These are phyloP conservation scores for Takifugu bimaculatus DNA, from an alignment of 2,113 vertebrate species.

Conservation along the genomic window DNA sequence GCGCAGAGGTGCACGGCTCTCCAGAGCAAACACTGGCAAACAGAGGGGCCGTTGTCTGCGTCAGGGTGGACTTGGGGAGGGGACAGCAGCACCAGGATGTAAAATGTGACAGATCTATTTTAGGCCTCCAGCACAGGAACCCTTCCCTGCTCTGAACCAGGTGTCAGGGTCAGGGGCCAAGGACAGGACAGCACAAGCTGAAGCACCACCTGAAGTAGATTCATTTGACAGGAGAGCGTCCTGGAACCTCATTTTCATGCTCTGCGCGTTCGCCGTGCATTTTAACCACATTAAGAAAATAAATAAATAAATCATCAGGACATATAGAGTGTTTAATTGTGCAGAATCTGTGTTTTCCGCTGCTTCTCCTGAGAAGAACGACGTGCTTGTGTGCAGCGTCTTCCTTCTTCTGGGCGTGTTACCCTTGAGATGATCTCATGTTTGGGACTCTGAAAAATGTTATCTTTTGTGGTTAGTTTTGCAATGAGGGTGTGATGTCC, in stretches of 20 bases:
- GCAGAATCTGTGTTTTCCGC: not conserved
- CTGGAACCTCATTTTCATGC: constrained; percentile 35
- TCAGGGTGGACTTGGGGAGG: constrained; percentile 50
- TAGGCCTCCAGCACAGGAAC: constrained; percentile 37
- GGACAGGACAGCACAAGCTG: constrained; percentile 42
- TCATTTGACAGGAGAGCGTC: constrained; percentile 21
- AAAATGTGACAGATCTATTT: constrained; percentile 78
- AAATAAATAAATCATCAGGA: not conserved
- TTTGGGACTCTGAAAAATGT: constrained; percentile 12
- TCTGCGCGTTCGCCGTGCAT: not conserved
- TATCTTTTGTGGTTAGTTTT: not conserved
- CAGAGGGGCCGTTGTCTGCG: constrained; percentile 60
- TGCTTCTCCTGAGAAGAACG: constrained; percentile 32
- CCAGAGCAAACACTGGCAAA: constrained; percentile 66
- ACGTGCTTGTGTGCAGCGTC: constrained; percentile 25
- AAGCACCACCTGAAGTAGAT: constrained; percentile 47
- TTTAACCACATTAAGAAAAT: not conserved
- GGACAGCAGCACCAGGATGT: constrained; percentile 62
- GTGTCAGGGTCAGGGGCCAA: constrained; percentile 64
- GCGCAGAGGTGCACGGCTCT: constrained; percentile 33
- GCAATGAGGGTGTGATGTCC: not conserved
- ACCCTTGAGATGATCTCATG: constrained; percentile 6
- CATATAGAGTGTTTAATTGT: not conserved
- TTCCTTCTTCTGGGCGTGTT: constrained; percentile 3
- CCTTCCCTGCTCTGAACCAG: constrained; percentile 53